Percentiles rank a stretch among this genome's conserved stretches.
phyloP scores from a whole-genome alignment of 1,140 invertebrate species.

The Luehdorfia chinensis region DNA sequence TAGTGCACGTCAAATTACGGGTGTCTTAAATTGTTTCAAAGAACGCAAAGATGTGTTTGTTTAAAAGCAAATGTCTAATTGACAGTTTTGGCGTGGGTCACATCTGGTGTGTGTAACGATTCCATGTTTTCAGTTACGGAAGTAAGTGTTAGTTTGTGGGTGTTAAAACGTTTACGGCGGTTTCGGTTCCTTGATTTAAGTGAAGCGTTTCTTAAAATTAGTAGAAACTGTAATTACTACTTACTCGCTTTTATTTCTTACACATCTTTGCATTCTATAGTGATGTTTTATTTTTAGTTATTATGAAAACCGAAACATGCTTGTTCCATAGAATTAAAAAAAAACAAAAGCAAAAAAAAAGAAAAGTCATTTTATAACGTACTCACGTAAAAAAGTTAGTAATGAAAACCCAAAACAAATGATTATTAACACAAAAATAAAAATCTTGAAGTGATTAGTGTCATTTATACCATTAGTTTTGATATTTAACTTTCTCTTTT shows the following conservation, averaged over 20 bases:
- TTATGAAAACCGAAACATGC: too few species aligned
- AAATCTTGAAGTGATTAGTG: background rate
- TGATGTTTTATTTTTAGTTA: too few species aligned
- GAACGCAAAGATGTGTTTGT: constrained; percentile 9
- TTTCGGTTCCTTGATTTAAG: background rate
- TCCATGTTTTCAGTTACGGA: background rate
- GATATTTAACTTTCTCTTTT: too few species aligned
- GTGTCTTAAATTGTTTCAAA: background rate
- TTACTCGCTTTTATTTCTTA: too few species aligned
- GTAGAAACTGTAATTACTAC: background rate
- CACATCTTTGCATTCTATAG: background rate
- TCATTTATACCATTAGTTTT: background rate
- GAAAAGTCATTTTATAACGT: constrained; percentile 2
- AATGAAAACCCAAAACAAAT: too few species aligned
- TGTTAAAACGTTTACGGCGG: background rate
- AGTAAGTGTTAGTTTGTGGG: background rate
- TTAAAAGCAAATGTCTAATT: background rate
- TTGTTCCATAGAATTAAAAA: too few species aligned
- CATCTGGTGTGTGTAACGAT: background rate
- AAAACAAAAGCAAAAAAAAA: background rate
- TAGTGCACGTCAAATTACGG: constrained; percentile 5
- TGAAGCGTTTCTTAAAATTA: background rate
- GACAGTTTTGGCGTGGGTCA: background rate
- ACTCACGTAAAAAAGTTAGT: constrained; percentile 12
- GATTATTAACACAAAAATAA: constrained; percentile 8